phyloP scores from a whole-genome alignment of 1,140 invertebrate genomes.

The Drosophila micromelanica region DNA sequence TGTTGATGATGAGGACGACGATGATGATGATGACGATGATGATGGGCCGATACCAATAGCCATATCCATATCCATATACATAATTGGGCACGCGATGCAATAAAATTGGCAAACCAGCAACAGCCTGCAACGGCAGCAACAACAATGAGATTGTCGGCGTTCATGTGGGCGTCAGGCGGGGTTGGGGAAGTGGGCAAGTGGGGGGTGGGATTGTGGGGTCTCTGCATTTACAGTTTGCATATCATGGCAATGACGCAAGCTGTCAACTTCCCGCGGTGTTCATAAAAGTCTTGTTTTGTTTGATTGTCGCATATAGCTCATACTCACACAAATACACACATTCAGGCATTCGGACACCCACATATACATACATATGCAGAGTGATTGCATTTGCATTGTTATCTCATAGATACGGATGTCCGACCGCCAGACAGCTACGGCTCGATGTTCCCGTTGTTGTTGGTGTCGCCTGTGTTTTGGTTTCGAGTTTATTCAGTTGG shows the following conservation, averaged over 20 bases:
- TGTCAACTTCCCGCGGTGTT: slow-evolving; percentile 82
- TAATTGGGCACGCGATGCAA: slow-evolving; percentile 78
- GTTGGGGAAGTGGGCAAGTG: too few relatives aligned
- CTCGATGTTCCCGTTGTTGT: slow-evolving; percentile 45
- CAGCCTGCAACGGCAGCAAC: slow-evolving; percentile 14
- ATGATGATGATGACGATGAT: slow-evolving; percentile 17
- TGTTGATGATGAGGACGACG: slow-evolving; percentile 31
- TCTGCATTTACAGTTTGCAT: slow-evolving; percentile 57
- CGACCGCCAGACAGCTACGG: slow-evolving; percentile 47
- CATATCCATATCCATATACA: slow-evolving; percentile 50
- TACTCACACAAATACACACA: slow-evolving; percentile 19
- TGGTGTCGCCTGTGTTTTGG: slow-evolving; percentile 22
- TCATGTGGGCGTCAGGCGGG: background rate
- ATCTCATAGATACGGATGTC: slow-evolving; percentile 75
- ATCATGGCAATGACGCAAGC: slow-evolving; percentile 80
- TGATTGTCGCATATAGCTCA: slow-evolving; percentile 62
- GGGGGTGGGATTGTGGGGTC: background rate
- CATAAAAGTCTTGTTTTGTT: slow-evolving; percentile 81
- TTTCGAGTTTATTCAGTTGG: slow-evolving; percentile 29
- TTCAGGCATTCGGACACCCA: background rate
- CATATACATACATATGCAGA: slow-evolving; percentile 36
- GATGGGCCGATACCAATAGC: slow-evolving; percentile 56
- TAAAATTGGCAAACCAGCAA: slow-evolving; percentile 65
- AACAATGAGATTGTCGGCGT: slow-evolving; percentile 2
- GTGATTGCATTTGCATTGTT: slow-evolving; percentile 78